phyloP scores from a whole-genome alignment of 2,888 invertebrate genomes.

The Synanthedon myopaeformis region DNA sequence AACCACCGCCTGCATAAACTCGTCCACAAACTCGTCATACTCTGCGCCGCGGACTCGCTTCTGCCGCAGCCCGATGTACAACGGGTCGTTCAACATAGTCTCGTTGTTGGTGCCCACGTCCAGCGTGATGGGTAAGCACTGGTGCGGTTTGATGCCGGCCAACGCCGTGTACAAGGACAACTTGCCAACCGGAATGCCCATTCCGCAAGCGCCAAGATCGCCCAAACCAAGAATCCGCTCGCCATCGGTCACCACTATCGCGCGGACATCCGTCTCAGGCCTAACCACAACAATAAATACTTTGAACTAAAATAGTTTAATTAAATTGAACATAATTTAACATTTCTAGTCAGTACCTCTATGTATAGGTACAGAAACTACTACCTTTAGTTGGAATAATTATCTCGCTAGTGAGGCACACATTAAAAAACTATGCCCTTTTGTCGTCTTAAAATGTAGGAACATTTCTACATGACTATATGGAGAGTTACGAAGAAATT shows the following conservation, averaged over 20 bases:
- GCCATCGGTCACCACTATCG: slow-evolving; percentile 97
- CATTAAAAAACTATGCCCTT: too few relatives aligned
- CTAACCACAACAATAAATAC: slow-evolving; percentile 39
- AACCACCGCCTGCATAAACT: slow-evolving; percentile 95
- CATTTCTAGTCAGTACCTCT: too few relatives aligned
- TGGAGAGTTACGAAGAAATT: too few relatives aligned
- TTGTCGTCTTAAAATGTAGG: too few relatives aligned
- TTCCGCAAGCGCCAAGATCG: slow-evolving; percentile 96
- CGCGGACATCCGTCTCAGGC: slow-evolving; percentile 88
- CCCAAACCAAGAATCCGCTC: slow-evolving; percentile 98
- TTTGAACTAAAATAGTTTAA: too few relatives aligned
- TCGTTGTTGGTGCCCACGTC: slow-evolving; percentile 94
- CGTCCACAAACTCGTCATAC: slow-evolving; percentile 95
- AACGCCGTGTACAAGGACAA: slow-evolving; percentile 96
- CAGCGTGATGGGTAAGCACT: slow-evolving; percentile 93
- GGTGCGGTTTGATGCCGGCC: slow-evolving; percentile 95
- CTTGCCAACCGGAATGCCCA: slow-evolving; percentile 99
- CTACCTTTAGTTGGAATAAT: too few relatives aligned
- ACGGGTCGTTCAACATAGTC: slow-evolving; percentile 88
- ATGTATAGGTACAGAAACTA: too few relatives aligned
- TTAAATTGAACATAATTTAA: too few relatives aligned
- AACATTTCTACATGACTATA: too few relatives aligned
- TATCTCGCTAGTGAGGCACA: too few relatives aligned
- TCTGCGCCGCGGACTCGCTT: slow-evolving; percentile 82
- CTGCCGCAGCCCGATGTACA: slow-evolving; percentile 94